phyloP scores from a whole-genome alignment of 1,140 invertebrate species.

The Bombyx mori region DNA sequence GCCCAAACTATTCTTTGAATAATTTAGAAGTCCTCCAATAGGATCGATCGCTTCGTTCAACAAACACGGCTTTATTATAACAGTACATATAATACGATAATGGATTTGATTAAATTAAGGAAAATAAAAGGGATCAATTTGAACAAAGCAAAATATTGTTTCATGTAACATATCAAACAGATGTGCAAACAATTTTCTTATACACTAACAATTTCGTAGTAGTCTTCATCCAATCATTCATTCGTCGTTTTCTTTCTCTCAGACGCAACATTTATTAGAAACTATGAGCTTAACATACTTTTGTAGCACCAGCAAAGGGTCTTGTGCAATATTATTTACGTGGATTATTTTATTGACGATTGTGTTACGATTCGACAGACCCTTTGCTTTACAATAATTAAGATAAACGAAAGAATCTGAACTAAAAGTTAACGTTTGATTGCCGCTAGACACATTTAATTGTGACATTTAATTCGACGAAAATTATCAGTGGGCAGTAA shows the following conservation, averaged over 20 bases:
- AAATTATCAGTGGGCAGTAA: too few relatives aligned
- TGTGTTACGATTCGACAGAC: conserved; percentile 35
- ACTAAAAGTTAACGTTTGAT: too few relatives aligned
- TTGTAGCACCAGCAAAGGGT: conserved; percentile 46
- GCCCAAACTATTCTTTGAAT: conserved; percentile 66
- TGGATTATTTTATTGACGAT: not conserved
- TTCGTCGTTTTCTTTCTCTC: conserved; percentile 6
- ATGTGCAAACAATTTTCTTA: conserved; percentile 71
- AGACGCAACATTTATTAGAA: conserved; percentile 1
- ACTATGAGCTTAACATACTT: conserved; percentile 17
- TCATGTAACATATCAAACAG: conserved; percentile 37
- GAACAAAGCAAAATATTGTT: conserved; percentile 21
- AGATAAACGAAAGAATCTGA: not conserved
- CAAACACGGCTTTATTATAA: not conserved
- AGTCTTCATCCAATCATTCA: conserved; percentile 22
- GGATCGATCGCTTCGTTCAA: not conserved
- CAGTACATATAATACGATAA: not conserved
- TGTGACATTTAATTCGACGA: too few relatives aligned
- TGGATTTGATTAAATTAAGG: conserved; percentile 38
- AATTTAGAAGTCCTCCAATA: conserved; percentile 42
- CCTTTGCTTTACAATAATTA: conserved; percentile 61
- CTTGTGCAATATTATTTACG: not conserved
- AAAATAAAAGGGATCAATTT: conserved; percentile 29
- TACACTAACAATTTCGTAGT: conserved; percentile 2
- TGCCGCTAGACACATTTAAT: too few relatives aligned